Conservation (phyloP, 1,140 invertebrate genomes). For the Euura saliciscinereae region DNA sequence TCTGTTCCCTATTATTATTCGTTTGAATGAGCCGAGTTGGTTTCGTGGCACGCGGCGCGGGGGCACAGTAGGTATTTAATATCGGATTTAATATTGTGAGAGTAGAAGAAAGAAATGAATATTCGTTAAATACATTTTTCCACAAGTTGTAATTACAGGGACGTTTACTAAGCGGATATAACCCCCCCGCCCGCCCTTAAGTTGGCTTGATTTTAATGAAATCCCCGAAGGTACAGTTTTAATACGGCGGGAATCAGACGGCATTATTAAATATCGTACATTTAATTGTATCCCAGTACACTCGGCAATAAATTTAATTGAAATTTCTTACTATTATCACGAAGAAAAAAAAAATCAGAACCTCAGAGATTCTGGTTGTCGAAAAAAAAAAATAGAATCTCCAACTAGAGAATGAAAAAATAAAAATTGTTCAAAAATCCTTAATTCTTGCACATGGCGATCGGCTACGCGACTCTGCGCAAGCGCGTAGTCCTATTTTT, state of each 20-base stretch:
- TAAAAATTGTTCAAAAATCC: too few relatives aligned
- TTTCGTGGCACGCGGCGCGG: too few relatives aligned
- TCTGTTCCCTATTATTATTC: too few relatives aligned
- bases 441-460: too few relatives aligned
- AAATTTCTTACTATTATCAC: too few relatives aligned
- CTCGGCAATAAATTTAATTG: too few relatives aligned
- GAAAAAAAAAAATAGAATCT: background rate
- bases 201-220: slow-evolving; percentile 53
- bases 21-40: too few relatives aligned
- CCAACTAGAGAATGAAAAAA: too few relatives aligned
- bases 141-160: slow-evolving; percentile 54
- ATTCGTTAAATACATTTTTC: slow-evolving; percentile 56
- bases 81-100: slow-evolving; percentile 34
- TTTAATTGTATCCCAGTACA: too few relatives aligned
- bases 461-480: background rate
- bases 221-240: slow-evolving; percentile 39
- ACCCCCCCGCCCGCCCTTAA: slow-evolving; percentile 21
- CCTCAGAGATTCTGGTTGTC: too few relatives aligned
- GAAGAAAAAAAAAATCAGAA: too few relatives aligned
- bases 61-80: slow-evolving; percentile 34
- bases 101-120: slow-evolving; percentile 44
- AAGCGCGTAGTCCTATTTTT: slow-evolving; percentile 8
- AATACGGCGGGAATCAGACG: slow-evolving; percentile 30
- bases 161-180: slow-evolving; percentile 50
- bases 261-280: slow-evolving; percentile 52